Conservation (phyloP, 2,113 vertebrate species). For the Benitochromis conjunctus region DNA sequence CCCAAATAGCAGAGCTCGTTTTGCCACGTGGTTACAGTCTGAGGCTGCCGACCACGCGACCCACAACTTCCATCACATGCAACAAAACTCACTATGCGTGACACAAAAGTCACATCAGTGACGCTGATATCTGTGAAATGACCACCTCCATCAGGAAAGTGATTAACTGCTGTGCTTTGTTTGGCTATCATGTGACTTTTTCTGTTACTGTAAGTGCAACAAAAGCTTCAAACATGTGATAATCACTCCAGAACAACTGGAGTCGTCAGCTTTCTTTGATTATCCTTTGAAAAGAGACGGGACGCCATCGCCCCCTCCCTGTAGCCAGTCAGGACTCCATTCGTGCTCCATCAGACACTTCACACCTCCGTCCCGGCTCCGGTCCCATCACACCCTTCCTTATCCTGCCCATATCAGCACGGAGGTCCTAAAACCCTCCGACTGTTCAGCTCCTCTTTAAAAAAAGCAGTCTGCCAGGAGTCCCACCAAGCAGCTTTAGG, state of each 20-base stretch:
- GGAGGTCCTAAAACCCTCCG: not conserved
- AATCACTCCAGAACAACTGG: not conserved
- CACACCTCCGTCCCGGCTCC: not conserved
- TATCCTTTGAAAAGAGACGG: not conserved
- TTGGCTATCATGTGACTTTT: not conserved
- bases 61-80: not conserved
- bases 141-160: too few relatives aligned
- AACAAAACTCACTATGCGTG: rapidly evolving
- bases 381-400: not conserved
- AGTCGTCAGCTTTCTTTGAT: not conserved
- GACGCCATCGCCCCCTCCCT: not conserved
- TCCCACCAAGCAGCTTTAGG: constrained; percentile 13
- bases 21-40: not conserved
- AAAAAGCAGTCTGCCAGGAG: constrained; percentile 6
- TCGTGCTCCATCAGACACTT: not conserved
- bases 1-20: not conserved
- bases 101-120: not conserved
- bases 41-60: not conserved
- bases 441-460: not conserved
- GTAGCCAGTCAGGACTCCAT: not conserved
- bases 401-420: not conserved
- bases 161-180: not conserved
- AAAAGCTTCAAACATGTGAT: not conserved
- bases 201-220: not conserved
- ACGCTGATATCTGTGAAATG: not conserved